Conservation (phyloP, 1,140 invertebrate genomes). For the Drusus annulatus region DNA sequence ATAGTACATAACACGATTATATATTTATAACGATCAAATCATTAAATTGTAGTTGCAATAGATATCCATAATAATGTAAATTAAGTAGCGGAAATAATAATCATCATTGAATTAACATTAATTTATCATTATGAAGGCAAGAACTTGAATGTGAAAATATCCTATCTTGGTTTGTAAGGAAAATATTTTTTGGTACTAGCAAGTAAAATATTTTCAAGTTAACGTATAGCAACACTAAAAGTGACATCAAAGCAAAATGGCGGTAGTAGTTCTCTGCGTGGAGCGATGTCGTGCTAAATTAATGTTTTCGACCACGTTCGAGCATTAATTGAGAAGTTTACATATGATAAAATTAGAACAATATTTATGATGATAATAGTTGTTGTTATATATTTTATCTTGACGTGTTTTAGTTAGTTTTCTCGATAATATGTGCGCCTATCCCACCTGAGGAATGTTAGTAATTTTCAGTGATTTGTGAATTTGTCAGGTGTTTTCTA, state of each 20-base stretch:
- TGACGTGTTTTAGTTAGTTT: constrained; percentile 49
- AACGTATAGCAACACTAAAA: constrained; percentile 46
- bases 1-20: no score
- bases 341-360: constrained; percentile 43
- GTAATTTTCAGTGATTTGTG: constrained; percentile 72
- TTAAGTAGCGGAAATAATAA: no score
- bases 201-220: constrained; percentile 1
- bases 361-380: constrained; percentile 49
- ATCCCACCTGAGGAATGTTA: constrained; percentile 73
- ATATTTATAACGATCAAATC: no score
- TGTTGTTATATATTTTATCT: constrained; percentile 32
- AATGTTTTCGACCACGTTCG: constrained; percentile 50
- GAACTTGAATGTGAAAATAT: no score
- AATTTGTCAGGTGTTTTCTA: constrained; percentile 72
- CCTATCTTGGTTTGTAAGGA: not conserved
- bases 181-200: constrained; percentile 20
- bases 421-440: constrained; percentile 56
- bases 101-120: no score
- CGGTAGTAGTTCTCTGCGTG: constrained; percentile 48
- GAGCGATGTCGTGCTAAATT: constrained; percentile 45
- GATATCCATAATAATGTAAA: no score
- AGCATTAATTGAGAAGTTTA: constrained; percentile 40
- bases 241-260: constrained; percentile 56
- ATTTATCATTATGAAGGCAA: no score
- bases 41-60: no score